These are phyloP conservation scores for Salminus brasiliensis DNA, from an alignment of 2,113 vertebrate genomes.

Conservation along the genomic window DNA sequence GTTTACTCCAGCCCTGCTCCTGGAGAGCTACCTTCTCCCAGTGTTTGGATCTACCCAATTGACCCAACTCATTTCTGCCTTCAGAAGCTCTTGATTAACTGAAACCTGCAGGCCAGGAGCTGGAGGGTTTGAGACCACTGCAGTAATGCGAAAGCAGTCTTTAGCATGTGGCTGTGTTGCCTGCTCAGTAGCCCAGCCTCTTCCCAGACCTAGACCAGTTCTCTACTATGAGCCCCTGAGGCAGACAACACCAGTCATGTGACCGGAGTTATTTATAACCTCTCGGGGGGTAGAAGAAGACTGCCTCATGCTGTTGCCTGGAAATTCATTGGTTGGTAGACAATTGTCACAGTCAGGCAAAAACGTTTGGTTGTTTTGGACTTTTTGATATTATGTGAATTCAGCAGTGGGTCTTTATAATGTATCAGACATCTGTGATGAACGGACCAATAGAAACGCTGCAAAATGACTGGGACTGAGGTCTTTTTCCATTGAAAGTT, in stretches of 20 bases:
- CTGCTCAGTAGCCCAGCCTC: neutral
- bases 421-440: too few species aligned
- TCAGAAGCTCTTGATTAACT: too few species aligned
- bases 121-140: too few species aligned
- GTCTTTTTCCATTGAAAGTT: too few species aligned
- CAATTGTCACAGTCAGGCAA: neutral
- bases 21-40: too few species aligned
- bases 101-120: too few species aligned
- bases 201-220: neutral
- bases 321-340: neutral
- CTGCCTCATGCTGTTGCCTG: constrained; percentile 5
- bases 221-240: constrained; percentile 32
- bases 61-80: too few species aligned
- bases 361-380: neutral
- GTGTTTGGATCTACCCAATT: too few species aligned
- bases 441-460: too few species aligned
- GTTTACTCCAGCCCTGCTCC: too few species aligned
- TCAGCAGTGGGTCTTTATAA: too few species aligned
- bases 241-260: constrained; percentile 57
- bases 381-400: neutral
- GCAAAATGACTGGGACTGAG: too few species aligned
- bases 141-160: neutral
- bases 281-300: constrained; percentile 15
- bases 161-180: neutral
- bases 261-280: constrained; percentile 65